Evolutionary conservation across 2,888 invertebrate genomes (phyloP).

Genomic region (Drosophila kokeensis): DNA sequence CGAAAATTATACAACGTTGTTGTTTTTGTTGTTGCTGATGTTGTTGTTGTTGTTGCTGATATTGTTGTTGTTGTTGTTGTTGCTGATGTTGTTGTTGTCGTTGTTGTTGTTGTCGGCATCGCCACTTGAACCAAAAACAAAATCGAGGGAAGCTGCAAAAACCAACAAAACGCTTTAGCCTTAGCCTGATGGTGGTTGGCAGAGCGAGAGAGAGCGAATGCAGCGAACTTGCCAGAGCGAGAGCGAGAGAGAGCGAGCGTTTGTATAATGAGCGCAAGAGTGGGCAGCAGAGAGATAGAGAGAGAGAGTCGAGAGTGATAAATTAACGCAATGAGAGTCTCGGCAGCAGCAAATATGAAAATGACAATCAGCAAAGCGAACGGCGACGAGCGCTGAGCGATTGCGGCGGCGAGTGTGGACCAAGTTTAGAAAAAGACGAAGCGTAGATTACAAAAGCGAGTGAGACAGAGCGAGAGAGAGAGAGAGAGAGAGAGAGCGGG

Average conservation of each 20-base stretch:
- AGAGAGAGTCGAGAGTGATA: conserved; percentile 47
- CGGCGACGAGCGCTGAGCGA: conserved; percentile 44
- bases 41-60: not conserved
- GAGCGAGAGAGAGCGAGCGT: not conserved
- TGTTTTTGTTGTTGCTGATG: conserved; percentile 14
- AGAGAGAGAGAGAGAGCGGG: conserved; percentile 14
- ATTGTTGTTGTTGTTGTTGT: conserved; percentile 10
- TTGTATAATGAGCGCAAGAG: conserved; percentile 9
- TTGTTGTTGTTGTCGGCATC: conserved; percentile 42
- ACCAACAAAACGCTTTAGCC: conserved; percentile 62
- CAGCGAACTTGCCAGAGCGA: conserved; percentile 20
- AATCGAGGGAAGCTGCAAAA: conserved; percentile 76
- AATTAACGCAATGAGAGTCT: conserved; percentile 51
- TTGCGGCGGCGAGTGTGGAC: conserved; percentile 70
- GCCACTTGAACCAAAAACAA: conserved; percentile 76
- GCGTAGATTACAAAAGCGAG: conserved; percentile 40
- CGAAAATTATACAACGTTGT: conserved; percentile 68
- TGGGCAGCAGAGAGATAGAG: conserved; percentile 2
- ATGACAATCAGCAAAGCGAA: conserved; percentile 69
- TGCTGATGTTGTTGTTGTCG: not conserved
- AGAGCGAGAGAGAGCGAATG: conserved; percentile 40
- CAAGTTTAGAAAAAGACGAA: conserved; percentile 74
- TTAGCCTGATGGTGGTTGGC: conserved; percentile 41
- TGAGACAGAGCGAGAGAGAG: conserved; percentile 15
- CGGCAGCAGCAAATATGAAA: conserved; percentile 51